Conservation (phyloP, 2,113 vertebrate genomes). For the Vireo altiloquus region DNA sequence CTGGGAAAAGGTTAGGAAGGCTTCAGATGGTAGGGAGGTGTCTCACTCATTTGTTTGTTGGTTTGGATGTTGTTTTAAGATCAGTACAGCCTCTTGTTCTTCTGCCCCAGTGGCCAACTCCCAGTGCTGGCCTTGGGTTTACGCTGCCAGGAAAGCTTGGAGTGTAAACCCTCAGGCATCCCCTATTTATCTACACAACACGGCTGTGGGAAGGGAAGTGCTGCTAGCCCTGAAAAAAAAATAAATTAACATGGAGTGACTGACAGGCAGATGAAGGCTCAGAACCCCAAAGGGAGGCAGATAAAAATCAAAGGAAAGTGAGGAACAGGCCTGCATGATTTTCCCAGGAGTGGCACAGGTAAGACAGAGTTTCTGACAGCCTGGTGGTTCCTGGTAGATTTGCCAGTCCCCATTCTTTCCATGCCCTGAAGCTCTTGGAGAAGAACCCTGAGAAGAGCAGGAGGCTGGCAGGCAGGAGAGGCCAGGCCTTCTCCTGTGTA, state of each 20-base stretch:
- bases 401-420: neutral
- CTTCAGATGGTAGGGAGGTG: neutral
- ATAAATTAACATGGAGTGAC: neutral
- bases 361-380: neutral
- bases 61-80: constrained; percentile 12
- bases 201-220: constrained; percentile 8
- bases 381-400: neutral
- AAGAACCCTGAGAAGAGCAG: neutral
- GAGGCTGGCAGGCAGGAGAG: neutral
- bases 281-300: neutral
- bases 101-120: neutral
- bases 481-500: neutral
- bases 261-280: neutral
- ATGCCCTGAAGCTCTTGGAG: neutral
- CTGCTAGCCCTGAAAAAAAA: neutral
- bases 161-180: neutral
- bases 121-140: neutral
- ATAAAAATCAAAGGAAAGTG: neutral
- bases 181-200: constrained; percentile 9
- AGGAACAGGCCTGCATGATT: neutral
- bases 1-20: neutral
- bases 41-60: neutral
- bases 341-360: neutral
- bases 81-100: neutral
- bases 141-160: neutral